A percentile compares a stretch with the other conserved stretches of the same genome.
phyloP scores from a whole-genome alignment of 2,113 vertebrate species.

The Clarias batrachus region DNA sequence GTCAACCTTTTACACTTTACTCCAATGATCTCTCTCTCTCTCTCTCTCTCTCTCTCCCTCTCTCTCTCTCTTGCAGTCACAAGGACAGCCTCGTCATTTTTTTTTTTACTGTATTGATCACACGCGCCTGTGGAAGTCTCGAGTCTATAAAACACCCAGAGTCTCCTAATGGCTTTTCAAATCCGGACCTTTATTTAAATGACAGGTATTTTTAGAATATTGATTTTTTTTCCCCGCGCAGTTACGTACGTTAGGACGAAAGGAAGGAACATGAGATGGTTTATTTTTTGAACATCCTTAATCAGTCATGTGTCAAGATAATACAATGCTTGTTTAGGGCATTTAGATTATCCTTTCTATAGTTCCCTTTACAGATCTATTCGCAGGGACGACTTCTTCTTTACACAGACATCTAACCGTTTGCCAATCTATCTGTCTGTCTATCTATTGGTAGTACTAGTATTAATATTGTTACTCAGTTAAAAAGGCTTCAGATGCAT shows the following conservation, averaged over 20 bases:
- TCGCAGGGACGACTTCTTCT: neutral
- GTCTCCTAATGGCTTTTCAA: conserved; percentile 58
- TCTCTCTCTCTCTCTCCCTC: neutral
- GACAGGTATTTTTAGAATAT: conserved; percentile 64
- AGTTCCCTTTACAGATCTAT: neutral
- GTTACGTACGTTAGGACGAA: conserved; percentile 47
- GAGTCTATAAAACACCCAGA: conserved; percentile 58
- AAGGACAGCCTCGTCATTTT: conserved; percentile 60
- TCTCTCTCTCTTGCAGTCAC: conserved; percentile 49
- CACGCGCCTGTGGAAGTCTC: conserved; percentile 59
- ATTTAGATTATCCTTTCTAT: neutral
- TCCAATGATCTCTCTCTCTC: neutral
- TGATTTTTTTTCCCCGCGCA: conserved; percentile 55
- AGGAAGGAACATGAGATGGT: conserved; percentile 44
- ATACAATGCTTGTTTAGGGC: no score
- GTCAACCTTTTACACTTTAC: conserved; percentile 5
- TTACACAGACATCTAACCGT: neutral
- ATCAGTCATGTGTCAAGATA: neutral
- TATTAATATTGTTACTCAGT: neutral
- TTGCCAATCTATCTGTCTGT: neutral
- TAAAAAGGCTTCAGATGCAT: neutral
- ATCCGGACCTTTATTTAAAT: conserved; percentile 58
- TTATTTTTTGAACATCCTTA: conserved; percentile 8
- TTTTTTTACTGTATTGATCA: conserved; percentile 64
- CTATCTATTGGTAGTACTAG: neutral